A percentile compares a stretch with the other conserved stretches of the same genome.
Conservation (phyloP, 1,140 invertebrate genomes). For the Lepidurus arcticus region DNA sequence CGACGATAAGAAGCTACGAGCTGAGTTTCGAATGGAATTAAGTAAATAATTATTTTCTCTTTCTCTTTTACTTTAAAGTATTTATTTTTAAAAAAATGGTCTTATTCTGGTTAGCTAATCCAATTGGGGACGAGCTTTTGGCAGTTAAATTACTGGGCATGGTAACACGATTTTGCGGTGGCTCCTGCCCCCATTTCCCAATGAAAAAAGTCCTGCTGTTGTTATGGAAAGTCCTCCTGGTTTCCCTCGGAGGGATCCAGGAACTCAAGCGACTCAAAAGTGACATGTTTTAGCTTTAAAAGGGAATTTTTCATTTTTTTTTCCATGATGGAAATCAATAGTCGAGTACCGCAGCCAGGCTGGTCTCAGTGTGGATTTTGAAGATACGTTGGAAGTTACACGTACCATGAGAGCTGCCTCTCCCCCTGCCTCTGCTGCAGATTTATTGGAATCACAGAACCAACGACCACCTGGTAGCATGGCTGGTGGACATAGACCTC, state of each 20-base stretch:
- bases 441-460: conserved; percentile 84
- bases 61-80: conserved; percentile 10
- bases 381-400: conserved; percentile 90
- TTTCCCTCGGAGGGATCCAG: conserved; percentile 82
- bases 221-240: conserved; percentile 88
- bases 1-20: conserved; percentile 63
- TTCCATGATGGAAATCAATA: conserved; percentile 32
- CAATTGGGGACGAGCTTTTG: conserved; percentile 70
- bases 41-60: conserved; percentile 47
- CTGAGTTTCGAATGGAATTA: conserved; percentile 73
- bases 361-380: conserved; percentile 66
- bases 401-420: conserved; percentile 89
- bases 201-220: conserved; percentile 96
- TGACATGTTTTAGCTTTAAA: conserved; percentile 28
- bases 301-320: not conserved
- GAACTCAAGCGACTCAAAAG: conserved; percentile 68
- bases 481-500: conserved; percentile 48
- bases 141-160: conserved; percentile 84
- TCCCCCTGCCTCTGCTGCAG: conserved; percentile 85
- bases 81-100: conserved; percentile 23
- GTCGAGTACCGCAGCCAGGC: conserved; percentile 61
- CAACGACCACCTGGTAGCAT: conserved; percentile 57
- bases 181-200: conserved; percentile 88
- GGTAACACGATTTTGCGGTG: conserved; percentile 91
- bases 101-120: conserved; percentile 40